Percentiles rank a stretch among this genome's conserved stretches.
Conservation (phyloP, 92 coral and sea anemone genomes). For the Meandrina meandrites region DNA sequence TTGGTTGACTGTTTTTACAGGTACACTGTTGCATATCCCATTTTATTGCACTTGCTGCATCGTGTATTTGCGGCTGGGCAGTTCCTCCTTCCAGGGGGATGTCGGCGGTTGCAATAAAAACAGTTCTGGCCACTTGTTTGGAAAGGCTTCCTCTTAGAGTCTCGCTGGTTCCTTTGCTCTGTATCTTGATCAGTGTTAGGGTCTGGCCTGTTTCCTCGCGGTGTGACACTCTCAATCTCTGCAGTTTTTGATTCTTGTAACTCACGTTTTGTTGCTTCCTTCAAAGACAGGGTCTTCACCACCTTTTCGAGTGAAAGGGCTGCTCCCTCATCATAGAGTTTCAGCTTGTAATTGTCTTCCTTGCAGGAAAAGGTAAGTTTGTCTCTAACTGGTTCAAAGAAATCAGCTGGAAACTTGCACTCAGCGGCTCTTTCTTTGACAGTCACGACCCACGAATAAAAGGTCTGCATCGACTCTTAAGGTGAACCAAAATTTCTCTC, state of each 20-base stretch:
- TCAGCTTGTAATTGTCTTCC: conserved; percentile 52
- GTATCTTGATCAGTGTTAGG: background rate
- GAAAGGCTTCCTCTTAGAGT: conserved; percentile 11
- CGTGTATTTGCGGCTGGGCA: conserved; percentile 59
- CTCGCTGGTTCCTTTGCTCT: conserved; percentile 1
- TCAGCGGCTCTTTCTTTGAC: no score
- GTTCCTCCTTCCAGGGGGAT: conserved; percentile 52
- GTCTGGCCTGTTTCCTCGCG: background rate
- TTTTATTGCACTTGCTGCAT: no score
- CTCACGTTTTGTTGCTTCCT: conserved; percentile 56
- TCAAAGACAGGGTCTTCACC: background rate
- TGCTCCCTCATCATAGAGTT: conserved; percentile 56
- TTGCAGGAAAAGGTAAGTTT: conserved; percentile 60
- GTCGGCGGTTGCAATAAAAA: conserved; percentile 27
- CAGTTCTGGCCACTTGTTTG: conserved; percentile 17
- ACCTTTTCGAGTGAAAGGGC: conserved; percentile 48
- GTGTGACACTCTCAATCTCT: conserved; percentile 46
- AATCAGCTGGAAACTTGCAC: conserved; percentile 53
- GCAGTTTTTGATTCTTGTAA: conserved; percentile 43
- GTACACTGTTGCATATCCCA: background rate
- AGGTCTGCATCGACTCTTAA: no score
- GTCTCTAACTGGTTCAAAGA: conserved; percentile 51
- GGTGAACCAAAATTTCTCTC: no score
- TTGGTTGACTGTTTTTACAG: background rate
- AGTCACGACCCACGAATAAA: no score